Evolutionary conservation across 1,140 invertebrate genomes (phyloP).

Genomic region (Coelopa frigida): DNA sequence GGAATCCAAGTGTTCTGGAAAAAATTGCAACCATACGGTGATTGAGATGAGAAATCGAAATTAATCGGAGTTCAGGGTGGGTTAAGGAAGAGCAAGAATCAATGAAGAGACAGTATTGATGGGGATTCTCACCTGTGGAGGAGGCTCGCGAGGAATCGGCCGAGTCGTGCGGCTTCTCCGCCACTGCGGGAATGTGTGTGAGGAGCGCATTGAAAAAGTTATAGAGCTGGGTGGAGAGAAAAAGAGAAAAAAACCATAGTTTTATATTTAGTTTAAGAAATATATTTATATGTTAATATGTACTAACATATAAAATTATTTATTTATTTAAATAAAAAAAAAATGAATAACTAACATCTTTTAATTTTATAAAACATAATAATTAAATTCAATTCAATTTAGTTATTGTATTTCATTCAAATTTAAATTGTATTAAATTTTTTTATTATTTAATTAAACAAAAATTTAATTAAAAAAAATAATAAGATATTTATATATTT

Average conservation of each 20-base stretch:
- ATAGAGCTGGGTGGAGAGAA: slow-evolving; percentile 63
- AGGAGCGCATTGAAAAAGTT: slow-evolving; percentile 87
- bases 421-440: too few relatives aligned
- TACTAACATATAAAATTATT: too few relatives aligned
- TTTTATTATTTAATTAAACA: too few relatives aligned
- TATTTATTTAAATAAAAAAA: too few relatives aligned
- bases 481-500: too few relatives aligned
- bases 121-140: slow-evolving; percentile 52
- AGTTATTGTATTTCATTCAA: too few relatives aligned
- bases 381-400: too few relatives aligned
- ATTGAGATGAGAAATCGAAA: not conserved
- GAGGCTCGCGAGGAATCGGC: slow-evolving; percentile 50
- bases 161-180: slow-evolving; percentile 36
- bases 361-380: too few relatives aligned
- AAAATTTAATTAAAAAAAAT: too few relatives aligned
- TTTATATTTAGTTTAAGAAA: too few relatives aligned
- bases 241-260: not conserved
- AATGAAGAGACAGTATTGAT: not conserved
- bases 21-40: not conserved
- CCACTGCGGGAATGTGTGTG: slow-evolving; percentile 64
- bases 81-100: not conserved
- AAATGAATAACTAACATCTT: not conserved
- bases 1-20: slow-evolving; percentile 48
- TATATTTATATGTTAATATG: too few relatives aligned
- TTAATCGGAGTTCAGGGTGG: not conserved